phyloP scores from a whole-genome alignment of 2,888 invertebrate genomes.

The Cerceris ruficornis region DNA sequence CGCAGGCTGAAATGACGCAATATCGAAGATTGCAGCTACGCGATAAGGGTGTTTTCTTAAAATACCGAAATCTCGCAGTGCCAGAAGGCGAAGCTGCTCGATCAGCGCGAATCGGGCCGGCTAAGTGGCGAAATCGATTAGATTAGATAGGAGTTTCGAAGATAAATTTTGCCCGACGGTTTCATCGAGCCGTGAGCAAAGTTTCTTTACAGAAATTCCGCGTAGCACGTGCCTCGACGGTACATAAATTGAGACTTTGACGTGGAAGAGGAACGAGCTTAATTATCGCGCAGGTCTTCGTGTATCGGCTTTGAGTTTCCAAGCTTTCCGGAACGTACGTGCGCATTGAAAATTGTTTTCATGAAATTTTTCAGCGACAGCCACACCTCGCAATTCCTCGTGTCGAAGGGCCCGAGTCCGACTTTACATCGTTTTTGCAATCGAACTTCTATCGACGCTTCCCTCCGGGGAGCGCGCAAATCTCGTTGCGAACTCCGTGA shows the following conservation, averaged over 20 bases:
- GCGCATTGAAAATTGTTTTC: no score
- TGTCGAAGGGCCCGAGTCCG: no score
- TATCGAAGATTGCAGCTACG: no score
- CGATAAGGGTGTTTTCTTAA: no score
- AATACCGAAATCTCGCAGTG: no score
- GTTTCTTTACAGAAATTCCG: neutral
- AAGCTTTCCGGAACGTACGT: no score
- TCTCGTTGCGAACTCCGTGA: conserved; percentile 28
- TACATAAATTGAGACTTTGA: neutral
- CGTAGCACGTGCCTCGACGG: neutral
- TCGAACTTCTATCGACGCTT: neutral
- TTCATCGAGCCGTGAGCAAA: conserved; percentile 5
- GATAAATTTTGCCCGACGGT: conserved; percentile 7
- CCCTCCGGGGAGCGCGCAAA: conserved; percentile 12
- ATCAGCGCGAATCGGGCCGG: no score
- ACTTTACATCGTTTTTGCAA: no score
- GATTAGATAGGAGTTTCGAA: conserved; percentile 37
- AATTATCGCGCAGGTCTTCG: neutral
- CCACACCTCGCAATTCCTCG: no score
- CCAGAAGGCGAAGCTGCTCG: no score
- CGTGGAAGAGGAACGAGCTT: neutral
- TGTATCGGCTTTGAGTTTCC: neutral
- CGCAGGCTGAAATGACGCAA: no score
- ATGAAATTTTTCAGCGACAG: no score
- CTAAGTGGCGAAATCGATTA: conserved; percentile 26